Evolutionary conservation across 2,888 invertebrate genomes (phyloP), one percentile per base, ranked within the genome.

Genomic region (Agrotis exclamationis): DNA sequence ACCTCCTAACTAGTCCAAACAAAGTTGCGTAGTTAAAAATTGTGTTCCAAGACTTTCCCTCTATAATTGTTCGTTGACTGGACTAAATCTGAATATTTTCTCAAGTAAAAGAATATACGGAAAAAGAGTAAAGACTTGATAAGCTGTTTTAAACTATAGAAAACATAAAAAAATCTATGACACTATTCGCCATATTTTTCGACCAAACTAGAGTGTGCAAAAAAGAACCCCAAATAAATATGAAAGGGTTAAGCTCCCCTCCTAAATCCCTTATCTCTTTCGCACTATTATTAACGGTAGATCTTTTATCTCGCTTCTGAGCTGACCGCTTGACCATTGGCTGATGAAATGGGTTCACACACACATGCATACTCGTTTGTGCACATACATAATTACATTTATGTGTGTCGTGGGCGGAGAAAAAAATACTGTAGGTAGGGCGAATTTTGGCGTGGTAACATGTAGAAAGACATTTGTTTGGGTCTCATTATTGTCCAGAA

Each of bases 241-340:
- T 51, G 44, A 70, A 80, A 81, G 83, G 85, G 85, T 85, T 74
- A 54, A 54, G 33, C 51, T 77, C 83, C 83, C 86, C 77, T 81
- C 70, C n/a, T 68, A 59, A 24, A 59, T 28, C 9, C 62, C 74
- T 68, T 58, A 76, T 86, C 70, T 86, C 83, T 54, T 53, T 78
- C 50, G 83, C 81, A 76, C 75, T 47, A 63, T 44, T 39, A 24
- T 58, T 53, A 67, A 2, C 63, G 70, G 63, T 63, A 7, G 58
- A 82, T 85, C 50, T 76, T 75, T 63, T 58, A 48, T 93, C 91
- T 85, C 90, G 79, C 80, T 93, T 86, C 71, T 54, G 28, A 60
- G 70, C 76, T 94, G 94, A 93, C 94, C 94, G 93, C 90, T 94
- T 95, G 95, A 95, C 95, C 95, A 95, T 94, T 95, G 95, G 95